These are phyloP conservation scores for Graptemys geographica DNA, from an alignment of 2,797 vertebrate species.

Conservation along the genomic window DNA sequence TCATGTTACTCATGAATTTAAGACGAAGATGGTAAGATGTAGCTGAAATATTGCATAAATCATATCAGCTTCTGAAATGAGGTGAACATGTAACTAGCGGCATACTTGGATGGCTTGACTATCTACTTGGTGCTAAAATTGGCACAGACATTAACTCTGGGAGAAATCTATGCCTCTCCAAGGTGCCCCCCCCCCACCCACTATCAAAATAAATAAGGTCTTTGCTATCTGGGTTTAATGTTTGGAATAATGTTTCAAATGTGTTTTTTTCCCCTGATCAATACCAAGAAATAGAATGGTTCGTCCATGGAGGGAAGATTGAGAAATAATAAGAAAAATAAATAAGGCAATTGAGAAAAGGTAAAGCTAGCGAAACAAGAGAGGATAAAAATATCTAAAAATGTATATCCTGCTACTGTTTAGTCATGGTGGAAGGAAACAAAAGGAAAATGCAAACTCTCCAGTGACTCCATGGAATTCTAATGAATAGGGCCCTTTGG, in stretches of 20 bases:
- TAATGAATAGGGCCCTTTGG: constrained; percentile 22
- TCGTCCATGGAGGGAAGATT: neutral
- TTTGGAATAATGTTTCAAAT: constrained; percentile 46
- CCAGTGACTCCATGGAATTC: constrained; percentile 33
- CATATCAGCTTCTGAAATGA: neutral
- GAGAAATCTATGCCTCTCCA: constrained; percentile 70
- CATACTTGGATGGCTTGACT: neutral
- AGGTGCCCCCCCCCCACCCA: too few species aligned
- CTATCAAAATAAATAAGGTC: too few species aligned
- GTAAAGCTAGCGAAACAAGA: neutral
- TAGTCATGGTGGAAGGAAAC: constrained; percentile 41
- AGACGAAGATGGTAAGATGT: neutral
- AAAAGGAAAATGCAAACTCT: constrained; percentile 40
- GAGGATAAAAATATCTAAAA: neutral
- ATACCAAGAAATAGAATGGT: constrained; percentile 43
- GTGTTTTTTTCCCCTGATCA: constrained; percentile 31
- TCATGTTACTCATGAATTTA: neutral
- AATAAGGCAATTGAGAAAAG: neutral
- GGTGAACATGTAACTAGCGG: constrained; percentile 38
- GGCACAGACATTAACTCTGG: constrained; percentile 53
- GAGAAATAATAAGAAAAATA: neutral
- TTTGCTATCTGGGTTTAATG: too few species aligned
- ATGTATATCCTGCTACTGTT: constrained; percentile 12
- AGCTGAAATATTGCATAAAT: neutral
- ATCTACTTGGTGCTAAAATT: constrained; percentile 21